A percentile compares a stretch with the other conserved stretches of the same genome.
Evolutionary conservation across 92 coral and sea anemone species (phyloP).

Genomic region (Phenganax stokvisi): DNA sequence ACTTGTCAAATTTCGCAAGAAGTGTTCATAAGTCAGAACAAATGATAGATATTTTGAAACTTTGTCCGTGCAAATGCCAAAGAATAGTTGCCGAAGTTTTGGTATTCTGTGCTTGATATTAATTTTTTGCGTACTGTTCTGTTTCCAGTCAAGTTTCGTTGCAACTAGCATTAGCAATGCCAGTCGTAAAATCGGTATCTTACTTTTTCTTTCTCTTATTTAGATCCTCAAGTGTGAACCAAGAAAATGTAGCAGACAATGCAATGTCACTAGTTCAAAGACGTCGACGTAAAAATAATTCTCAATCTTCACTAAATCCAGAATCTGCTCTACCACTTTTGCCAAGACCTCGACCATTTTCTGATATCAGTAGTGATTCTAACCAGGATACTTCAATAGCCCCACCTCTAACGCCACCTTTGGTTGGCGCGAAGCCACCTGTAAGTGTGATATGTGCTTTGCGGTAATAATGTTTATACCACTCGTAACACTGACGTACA

Average conservation of each 20-base stretch:
- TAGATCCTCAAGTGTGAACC: background rate
- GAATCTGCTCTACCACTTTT: constrained; percentile 28
- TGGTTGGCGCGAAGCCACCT: constrained; percentile 38
- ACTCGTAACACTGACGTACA: background rate
- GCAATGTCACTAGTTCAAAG: constrained; percentile 24
- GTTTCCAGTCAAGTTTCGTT: too few species aligned
- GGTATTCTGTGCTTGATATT: too few species aligned
- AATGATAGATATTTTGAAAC: too few species aligned
- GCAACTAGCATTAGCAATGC: too few species aligned
- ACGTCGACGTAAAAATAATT: constrained; percentile 41
- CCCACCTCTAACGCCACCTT: constrained; percentile 37
- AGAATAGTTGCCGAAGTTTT: too few species aligned
- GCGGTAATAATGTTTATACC: too few species aligned
- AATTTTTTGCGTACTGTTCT: too few species aligned
- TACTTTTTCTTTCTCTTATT: background rate
- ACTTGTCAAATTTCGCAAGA: background rate
- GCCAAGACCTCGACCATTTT: constrained; percentile 40
- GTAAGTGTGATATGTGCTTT: constrained; percentile 13
- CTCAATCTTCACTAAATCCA: constrained; percentile 43
- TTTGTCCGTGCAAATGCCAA: too few species aligned
- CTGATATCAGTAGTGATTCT: constrained; percentile 36
- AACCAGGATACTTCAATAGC: constrained; percentile 18
- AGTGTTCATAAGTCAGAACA: background rate
- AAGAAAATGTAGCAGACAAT: constrained; percentile 3
- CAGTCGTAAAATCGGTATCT: background rate